Evolutionary conservation across 2,888 invertebrate species (phyloP).

Genomic region (Drosophila paracracens): DNA sequence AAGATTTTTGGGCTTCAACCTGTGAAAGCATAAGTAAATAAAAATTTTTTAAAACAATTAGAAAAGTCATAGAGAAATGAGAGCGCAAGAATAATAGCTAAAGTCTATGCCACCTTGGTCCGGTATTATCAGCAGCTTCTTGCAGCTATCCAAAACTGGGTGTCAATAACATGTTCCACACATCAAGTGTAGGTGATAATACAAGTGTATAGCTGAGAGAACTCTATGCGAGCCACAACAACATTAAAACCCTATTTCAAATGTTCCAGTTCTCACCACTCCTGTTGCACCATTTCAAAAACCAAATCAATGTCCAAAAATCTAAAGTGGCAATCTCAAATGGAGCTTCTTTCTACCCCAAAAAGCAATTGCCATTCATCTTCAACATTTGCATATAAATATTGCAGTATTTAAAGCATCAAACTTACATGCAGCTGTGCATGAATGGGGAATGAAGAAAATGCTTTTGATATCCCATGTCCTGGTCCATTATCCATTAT

Average conservation of each 20-base stretch:
- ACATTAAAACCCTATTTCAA: not conserved
- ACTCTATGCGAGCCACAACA: not conserved
- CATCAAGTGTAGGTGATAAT: not conserved
- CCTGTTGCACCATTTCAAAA: not conserved
- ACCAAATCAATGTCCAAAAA: constrained; percentile 4
- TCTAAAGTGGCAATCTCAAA: not conserved
- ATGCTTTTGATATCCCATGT: constrained; percentile 32
- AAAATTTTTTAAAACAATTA: not conserved
- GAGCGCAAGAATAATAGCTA: not conserved
- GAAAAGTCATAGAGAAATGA: not conserved
- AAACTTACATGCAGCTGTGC: constrained; percentile 5
- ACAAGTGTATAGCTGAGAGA: not conserved
- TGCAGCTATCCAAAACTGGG: not conserved
- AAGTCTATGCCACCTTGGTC: not conserved
- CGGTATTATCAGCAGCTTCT: not conserved
- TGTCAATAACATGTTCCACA: not conserved
- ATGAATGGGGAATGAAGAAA: not conserved
- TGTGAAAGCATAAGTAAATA: not conserved
- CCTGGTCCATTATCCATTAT: constrained; percentile 50
- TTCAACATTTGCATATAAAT: constrained; percentile 29
- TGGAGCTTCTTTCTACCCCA: not conserved
- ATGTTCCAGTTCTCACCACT: not conserved
- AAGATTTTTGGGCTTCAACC: not conserved
- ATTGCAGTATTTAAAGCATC: constrained; percentile 35
- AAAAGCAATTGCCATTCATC: constrained; percentile 22